Evolutionary conservation across 2,888 invertebrate genomes (phyloP), one percentile per base, ranked within the genome.

Genomic region (Papilio demoleus): DNA sequence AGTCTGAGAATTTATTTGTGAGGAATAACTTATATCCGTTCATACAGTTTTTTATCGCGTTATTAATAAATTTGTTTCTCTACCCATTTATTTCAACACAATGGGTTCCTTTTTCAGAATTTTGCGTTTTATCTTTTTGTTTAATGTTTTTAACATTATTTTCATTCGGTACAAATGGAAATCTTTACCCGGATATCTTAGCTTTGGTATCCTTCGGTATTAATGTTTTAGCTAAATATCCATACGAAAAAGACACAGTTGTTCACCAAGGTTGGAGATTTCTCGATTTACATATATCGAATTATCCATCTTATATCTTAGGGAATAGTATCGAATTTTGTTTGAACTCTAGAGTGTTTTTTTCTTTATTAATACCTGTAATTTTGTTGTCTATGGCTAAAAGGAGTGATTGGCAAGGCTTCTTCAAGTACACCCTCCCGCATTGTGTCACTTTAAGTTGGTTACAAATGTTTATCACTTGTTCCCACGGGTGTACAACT

Each of bases 381-480:
- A 94, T 97, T 27, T 92, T 97, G 61, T 79, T 95, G 0, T 90
- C 94, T 73, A 95, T 98, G 93, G 97, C 97, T 0, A 93, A 94
- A 0, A 92, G 96, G 63, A 94, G 96, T 36, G 94, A 95, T 59
- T 97, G 97, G 97, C 94, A 95, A 59, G 98, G 97, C 0, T 95
- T 96, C 38, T 96, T 97, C 78, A 95, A 95, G 73, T 95, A 94
- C 56, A 90, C 97, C 0, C 94, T 98, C 45, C 98, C 98, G 0
- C 97, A 98, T 82, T 96, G 97, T 71, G 97, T 98, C 0, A 97
- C 97, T 0, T 89, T 98, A 24, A 97, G 97, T 79, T 98, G 98
- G 98, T 93, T 97, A 80, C 97, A 97, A 79, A 94, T 97, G 81
- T 96, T 96, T 72, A 95, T 97, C 68, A 93, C 95, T 56, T 95